Conservation (phyloP, 2,888 invertebrate genomes). For the Dasysyrphus tricinctus region DNA sequence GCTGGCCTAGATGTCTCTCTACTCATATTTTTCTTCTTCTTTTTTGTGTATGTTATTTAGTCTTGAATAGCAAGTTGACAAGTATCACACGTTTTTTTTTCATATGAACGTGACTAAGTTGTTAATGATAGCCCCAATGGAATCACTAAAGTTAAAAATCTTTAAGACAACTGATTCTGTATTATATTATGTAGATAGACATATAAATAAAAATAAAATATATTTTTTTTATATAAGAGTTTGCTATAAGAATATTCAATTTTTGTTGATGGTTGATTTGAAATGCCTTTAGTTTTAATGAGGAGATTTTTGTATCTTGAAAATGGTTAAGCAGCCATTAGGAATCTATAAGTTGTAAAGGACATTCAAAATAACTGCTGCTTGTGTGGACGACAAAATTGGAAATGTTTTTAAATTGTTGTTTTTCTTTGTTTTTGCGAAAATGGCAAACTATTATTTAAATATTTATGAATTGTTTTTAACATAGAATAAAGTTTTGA, state of each 20-base stretch:
- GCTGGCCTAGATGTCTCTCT: constrained; percentile 54
- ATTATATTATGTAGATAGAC: no score
- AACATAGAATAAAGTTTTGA: no score
- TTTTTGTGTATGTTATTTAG: constrained; percentile 16
- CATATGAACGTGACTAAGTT: constrained; percentile 64
- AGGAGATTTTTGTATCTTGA: neutral
- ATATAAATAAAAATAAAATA: no score
- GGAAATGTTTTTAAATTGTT: neutral
- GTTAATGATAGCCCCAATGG: constrained; percentile 45
- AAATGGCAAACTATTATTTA: neutral
- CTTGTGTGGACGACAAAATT: neutral
- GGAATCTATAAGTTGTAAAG: neutral
- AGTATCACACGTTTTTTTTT: constrained; percentile 64
- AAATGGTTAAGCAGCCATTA: neutral
- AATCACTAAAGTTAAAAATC: constrained; percentile 52
- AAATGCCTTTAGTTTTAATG: constrained; percentile 14
- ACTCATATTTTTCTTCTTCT: constrained; percentile 21
- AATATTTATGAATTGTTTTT: no score
- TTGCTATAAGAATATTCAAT: constrained; percentile 3
- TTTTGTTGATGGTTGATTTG: neutral
- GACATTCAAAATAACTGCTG: neutral
- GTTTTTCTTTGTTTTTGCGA: neutral
- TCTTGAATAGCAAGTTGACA: constrained; percentile 72
- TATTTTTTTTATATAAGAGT: no score
- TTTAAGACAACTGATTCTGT: constrained; percentile 53